Percentiles rank a stretch among this genome's conserved stretches.
Evolutionary conservation across 1,140 invertebrate genomes (phyloP).

Genomic region (Philopotamus ludificatus): DNA sequence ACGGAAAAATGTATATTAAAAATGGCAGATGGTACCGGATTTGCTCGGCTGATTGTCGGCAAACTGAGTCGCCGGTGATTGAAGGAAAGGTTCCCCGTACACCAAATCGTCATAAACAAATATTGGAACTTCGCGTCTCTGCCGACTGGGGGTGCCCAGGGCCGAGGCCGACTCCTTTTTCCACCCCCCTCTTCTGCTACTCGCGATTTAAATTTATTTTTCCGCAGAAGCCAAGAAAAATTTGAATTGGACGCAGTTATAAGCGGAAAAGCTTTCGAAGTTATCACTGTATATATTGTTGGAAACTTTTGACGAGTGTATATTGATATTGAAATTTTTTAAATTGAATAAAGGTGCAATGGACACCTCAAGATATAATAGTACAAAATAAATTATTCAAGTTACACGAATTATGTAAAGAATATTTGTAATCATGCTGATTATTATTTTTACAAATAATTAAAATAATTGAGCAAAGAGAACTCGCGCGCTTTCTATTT

Average conservation of each 20-base stretch:
- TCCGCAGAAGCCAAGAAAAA: constrained; percentile 17
- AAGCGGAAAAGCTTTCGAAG: background rate
- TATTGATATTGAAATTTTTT: background rate
- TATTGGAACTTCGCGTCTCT: constrained; percentile 28
- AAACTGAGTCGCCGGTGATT: constrained; percentile 9
- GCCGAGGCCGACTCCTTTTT: constrained; percentile 11
- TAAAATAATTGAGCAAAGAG: background rate
- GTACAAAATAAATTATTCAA: too few relatives aligned
- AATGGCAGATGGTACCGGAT: constrained; percentile 12
- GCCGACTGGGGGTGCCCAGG: background rate
- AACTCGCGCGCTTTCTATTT: too few relatives aligned
- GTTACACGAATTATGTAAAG: too few relatives aligned
- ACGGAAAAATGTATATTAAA: constrained; percentile 13
- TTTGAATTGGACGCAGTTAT: constrained; percentile 7
- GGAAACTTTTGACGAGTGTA: background rate
- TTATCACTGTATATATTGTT: constrained; percentile 1
- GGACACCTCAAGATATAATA: too few relatives aligned
- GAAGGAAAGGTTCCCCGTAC: background rate
- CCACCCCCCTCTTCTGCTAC: background rate
- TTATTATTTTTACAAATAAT: background rate
- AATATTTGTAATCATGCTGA: background rate
- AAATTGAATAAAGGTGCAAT: background rate
- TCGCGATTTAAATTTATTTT: constrained; percentile 15
- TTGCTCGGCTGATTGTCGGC: constrained; percentile 18
- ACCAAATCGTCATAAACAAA: constrained; percentile 32